These are phyloP conservation scores for Echeneis naucrates DNA, from an alignment of 2,797 vertebrate species.

Conservation along the genomic window DNA sequence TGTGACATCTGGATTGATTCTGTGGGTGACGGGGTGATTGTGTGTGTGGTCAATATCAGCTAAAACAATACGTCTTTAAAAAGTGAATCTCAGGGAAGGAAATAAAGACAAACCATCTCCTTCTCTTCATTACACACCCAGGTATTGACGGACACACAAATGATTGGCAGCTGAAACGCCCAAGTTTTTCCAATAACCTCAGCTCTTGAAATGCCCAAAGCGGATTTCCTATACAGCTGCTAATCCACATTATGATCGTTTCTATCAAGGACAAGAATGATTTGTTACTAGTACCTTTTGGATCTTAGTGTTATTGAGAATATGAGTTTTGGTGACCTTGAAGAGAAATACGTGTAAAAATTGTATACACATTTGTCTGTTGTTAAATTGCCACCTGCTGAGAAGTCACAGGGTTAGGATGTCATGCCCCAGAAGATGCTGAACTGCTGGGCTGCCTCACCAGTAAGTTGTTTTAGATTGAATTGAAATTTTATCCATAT, in stretches of 20 bases:
- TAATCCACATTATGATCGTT: background rate
- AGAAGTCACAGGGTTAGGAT: too few relatives aligned
- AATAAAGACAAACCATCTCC: background rate
- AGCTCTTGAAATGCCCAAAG: background rate
- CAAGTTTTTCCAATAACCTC: background rate
- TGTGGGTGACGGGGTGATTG: slow-evolving; percentile 14
- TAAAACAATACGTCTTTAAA: slow-evolving; percentile 28
- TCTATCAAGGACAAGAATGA: too few relatives aligned
- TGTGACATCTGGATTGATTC: slow-evolving; percentile 63
- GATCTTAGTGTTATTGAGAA: background rate
- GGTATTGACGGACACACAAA: background rate
- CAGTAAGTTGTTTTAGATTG: too few relatives aligned
- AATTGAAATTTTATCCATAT: too few relatives aligned
- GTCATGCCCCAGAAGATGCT: too few relatives aligned
- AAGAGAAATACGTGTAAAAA: background rate
- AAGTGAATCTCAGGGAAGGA: slow-evolving; percentile 17
- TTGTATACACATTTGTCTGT: background rate
- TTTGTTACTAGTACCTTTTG: background rate
- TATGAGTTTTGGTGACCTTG: too few relatives aligned
- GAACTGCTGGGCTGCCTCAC: too few relatives aligned
- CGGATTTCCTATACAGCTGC: background rate
- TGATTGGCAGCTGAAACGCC: slow-evolving; percentile 9
- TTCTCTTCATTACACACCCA: background rate
- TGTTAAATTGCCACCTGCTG: too few relatives aligned
- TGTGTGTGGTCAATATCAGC: slow-evolving; percentile 23